Conservation (phyloP, 1,140 invertebrate species). For the Drosophila truncata region DNA sequence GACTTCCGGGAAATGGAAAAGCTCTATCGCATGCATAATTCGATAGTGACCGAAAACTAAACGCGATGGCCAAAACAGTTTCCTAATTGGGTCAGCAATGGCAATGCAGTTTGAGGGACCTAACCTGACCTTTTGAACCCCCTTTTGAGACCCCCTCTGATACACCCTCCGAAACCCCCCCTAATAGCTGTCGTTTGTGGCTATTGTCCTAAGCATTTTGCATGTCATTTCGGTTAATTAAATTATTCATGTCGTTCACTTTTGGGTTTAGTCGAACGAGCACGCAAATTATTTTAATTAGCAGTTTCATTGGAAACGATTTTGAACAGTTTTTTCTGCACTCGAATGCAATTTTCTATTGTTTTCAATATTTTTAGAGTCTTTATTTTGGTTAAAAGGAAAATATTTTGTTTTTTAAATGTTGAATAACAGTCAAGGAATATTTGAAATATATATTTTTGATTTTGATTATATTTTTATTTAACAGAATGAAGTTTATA, state of each 20-base stretch:
- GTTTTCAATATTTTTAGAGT: background rate
- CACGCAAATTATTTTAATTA: constrained; percentile 72
- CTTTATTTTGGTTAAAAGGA: background rate
- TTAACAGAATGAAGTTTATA: background rate
- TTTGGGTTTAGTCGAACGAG: constrained; percentile 35
- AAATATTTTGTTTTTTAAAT: background rate
- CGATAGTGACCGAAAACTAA: constrained; percentile 37
- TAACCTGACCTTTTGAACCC: constrained; percentile 17
- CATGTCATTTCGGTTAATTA: constrained; percentile 75
- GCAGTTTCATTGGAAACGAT: constrained; percentile 57
- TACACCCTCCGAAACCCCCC: background rate
- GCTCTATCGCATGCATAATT: constrained; percentile 43
- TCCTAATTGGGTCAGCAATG: constrained; percentile 70
- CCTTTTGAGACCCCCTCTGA: background rate
- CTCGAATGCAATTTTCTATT: background rate
- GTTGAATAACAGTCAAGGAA: background rate
- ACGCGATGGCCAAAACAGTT: constrained; percentile 50
- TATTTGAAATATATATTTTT: background rate
- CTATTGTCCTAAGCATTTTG: constrained; percentile 52
- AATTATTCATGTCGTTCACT: constrained; percentile 68
- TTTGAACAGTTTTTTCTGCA: constrained; percentile 25
- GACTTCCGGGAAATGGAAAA: constrained; percentile 31
- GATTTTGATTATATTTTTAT: no score
- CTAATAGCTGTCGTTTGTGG: constrained; percentile 23
- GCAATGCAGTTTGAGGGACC: constrained; percentile 30